A percentile compares a stretch with the other conserved stretches of the same genome.
Conservation (phyloP, 1,140 invertebrate genomes). For the Diorhabda carinulata region DNA sequence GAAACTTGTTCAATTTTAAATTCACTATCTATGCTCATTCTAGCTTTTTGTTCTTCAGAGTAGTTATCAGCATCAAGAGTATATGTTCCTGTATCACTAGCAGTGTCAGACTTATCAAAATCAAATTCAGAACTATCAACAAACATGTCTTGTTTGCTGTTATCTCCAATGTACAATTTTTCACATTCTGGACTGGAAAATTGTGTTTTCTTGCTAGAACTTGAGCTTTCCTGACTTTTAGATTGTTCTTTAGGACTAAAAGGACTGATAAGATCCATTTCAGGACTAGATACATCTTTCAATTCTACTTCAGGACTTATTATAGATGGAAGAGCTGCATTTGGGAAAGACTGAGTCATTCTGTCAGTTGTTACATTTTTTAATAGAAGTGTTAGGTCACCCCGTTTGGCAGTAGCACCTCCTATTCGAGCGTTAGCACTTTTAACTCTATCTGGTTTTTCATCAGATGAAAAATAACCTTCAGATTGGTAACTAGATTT, state of each 20-base stretch:
- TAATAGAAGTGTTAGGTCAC: slow-evolving; percentile 52
- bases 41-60: slow-evolving; percentile 78
- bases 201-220: slow-evolving; percentile 15
- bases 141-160: slow-evolving; percentile 25
- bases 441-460: slow-evolving; percentile 45
- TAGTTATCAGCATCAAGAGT: slow-evolving; percentile 81
- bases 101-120: slow-evolving; percentile 58
- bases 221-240: slow-evolving; percentile 18
- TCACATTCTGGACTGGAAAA: slow-evolving; percentile 35
- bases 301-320: slow-evolving; percentile 50
- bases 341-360: slow-evolving; percentile 48
- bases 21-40: slow-evolving; percentile 79
- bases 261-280: slow-evolving; percentile 56
- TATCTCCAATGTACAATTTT: slow-evolving; percentile 17
- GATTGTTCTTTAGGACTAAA: slow-evolving; percentile 33
- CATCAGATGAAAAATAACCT: slow-evolving; percentile 65
- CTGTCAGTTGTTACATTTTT: slow-evolving; percentile 49
- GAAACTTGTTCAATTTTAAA: slow-evolving; percentile 59
- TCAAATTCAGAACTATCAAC: slow-evolving; percentile 36
- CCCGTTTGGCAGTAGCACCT: slow-evolving; percentile 44
- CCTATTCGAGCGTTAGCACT: slow-evolving; percentile 34
- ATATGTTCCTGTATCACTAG: slow-evolving; percentile 82
- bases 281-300: slow-evolving; percentile 56
- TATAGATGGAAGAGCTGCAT: slow-evolving; percentile 33
- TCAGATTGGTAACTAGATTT: slow-evolving; percentile 65